Conservation (phyloP, 1,140 invertebrate species). For the Triops cancriformis region DNA sequence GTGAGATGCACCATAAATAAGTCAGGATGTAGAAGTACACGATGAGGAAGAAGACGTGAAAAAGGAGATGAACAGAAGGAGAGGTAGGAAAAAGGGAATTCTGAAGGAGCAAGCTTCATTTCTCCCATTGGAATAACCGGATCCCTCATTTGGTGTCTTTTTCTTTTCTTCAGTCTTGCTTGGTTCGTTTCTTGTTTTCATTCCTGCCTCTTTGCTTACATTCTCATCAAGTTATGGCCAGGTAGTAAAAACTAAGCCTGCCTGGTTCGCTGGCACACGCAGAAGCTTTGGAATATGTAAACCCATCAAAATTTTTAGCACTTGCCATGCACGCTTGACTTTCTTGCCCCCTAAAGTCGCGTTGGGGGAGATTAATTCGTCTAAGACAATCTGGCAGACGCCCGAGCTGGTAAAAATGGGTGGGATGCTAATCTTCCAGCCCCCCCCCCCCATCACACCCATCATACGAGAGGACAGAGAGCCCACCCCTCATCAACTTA, state of each 20-base stretch:
- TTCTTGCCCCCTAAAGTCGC: background rate
- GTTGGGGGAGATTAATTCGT: background rate
- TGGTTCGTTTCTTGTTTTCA: background rate
- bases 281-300: background rate
- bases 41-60: background rate
- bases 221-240: conserved; percentile 19
- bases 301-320: background rate
- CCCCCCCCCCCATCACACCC: background rate
- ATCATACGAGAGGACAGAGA: background rate
- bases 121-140: conserved; percentile 2
- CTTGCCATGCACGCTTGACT: background rate
- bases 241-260: conserved; percentile 5
- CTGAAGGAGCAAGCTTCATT: background rate
- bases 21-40: background rate
- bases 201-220: background rate
- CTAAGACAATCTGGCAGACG: conserved; percentile 9
- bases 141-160: background rate
- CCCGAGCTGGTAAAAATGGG: background rate
- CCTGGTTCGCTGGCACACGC: background rate
- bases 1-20: conserved; percentile 10
- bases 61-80: too few species aligned
- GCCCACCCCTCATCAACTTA: background rate
- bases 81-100: too few species aligned
- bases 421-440: background rate
- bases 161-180: too few species aligned